Evolutionary conservation across 2,888 invertebrate genomes (phyloP).

Genomic region (Tenthredo amoena): DNA sequence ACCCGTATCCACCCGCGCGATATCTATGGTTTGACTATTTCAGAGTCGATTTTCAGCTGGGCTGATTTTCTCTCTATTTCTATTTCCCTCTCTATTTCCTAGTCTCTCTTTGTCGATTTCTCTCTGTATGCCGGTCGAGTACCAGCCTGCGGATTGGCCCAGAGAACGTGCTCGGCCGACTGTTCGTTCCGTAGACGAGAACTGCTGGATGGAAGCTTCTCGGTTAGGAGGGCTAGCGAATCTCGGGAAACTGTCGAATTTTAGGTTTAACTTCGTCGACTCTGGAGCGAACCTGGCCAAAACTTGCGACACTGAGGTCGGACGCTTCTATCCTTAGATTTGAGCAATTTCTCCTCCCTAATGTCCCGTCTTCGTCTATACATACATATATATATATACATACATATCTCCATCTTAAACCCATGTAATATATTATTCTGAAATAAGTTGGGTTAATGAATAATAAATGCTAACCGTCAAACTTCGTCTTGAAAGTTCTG

Average conservation of each 20-base stretch:
- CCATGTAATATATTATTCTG: neutral
- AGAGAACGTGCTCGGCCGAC: conserved; percentile 46
- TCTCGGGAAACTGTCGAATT: conserved; percentile 51
- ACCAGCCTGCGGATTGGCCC: conserved; percentile 49
- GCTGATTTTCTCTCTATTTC: conserved; percentile 12
- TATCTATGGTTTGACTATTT: conserved; percentile 12
- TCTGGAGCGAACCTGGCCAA: conserved; percentile 20
- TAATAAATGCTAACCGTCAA: neutral
- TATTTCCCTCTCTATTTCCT: conserved; percentile 11
- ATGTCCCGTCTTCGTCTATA: neutral
- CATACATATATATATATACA: neutral
- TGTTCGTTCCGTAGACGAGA: conserved; percentile 41
- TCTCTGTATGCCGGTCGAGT: conserved; percentile 50
- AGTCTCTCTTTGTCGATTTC: conserved; percentile 7
- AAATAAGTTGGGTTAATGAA: neutral
- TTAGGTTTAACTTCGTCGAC: conserved; percentile 38
- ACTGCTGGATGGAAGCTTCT: conserved; percentile 29
- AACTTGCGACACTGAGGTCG: conserved; percentile 27
- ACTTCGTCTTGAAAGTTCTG: neutral
- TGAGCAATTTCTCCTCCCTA: neutral
- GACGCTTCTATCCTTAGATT: conserved; percentile 33
- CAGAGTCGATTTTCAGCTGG: conserved; percentile 27
- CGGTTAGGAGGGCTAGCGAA: conserved; percentile 33
- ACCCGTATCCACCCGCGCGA: neutral
- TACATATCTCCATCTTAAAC: neutral